Evolutionary conservation across 23 tunicate genomes (phyloP).

Genomic region (Halocynthia roretzi): DNA sequence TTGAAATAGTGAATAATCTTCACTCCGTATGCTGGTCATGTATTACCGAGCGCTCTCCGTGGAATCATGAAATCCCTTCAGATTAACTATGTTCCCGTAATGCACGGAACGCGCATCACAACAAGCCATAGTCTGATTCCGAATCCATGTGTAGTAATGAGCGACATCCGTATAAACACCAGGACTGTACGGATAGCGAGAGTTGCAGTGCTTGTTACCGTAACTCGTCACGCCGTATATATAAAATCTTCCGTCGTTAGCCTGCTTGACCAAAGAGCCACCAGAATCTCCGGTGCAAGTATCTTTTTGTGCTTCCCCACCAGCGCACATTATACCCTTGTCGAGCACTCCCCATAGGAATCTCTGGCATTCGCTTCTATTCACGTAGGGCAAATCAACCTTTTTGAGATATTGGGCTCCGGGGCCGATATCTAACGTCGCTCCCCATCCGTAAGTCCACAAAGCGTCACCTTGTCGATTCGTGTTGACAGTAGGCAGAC

Average conservation of each 20-base stretch:
- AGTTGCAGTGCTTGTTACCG: conserved; percentile 44
- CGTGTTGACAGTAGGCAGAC: conserved; percentile 21
- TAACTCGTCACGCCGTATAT: conserved; percentile 45
- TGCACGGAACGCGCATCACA: background rate
- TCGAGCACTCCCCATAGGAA: conserved; percentile 22
- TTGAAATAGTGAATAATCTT: too few species aligned
- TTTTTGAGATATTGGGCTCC: conserved; percentile 27
- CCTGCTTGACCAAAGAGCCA: conserved; percentile 30
- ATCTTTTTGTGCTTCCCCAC: conserved; percentile 23
- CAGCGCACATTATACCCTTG: conserved; percentile 36
- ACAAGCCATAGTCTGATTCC: conserved; percentile 1
- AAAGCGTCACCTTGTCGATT: conserved; percentile 15
- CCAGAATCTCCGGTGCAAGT: conserved; percentile 57
- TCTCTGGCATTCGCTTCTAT: conserved; percentile 13
- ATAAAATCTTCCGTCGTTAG: conserved; percentile 2
- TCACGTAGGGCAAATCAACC: conserved; percentile 26
- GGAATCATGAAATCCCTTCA: too few species aligned
- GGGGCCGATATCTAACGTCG: conserved; percentile 35
- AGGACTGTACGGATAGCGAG: conserved; percentile 23
- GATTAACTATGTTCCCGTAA: too few species aligned
- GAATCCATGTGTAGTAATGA: background rate
- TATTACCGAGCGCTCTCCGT: too few species aligned
- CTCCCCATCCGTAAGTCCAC: conserved; percentile 52
- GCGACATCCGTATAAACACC: conserved; percentile 23
- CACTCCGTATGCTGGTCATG: too few species aligned